A percentile compares a stretch with the other conserved stretches of the same genome.
Evolutionary conservation across 2,797 vertebrate genomes (phyloP).

Genomic region (Falco naumanni): DNA sequence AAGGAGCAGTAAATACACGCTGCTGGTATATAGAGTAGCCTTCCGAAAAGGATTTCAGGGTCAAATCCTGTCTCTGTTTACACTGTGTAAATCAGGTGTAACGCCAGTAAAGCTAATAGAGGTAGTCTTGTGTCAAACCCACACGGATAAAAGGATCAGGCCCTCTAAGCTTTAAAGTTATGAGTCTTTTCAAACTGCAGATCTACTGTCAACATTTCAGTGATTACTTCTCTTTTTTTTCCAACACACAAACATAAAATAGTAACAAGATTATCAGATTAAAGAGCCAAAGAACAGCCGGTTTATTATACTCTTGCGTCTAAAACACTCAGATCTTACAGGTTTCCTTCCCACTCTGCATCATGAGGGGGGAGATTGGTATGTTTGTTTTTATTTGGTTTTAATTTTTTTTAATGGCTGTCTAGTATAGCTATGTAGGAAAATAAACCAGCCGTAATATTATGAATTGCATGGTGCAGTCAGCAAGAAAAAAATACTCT

Average conservation of each 20-base stretch:
- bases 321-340: conserved; percentile 25
- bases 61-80: conserved; percentile 32
- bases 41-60: conserved; percentile 50
- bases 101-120: conserved; percentile 44
- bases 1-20: background rate
- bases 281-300: conserved; percentile 57
- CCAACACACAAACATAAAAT: conserved; percentile 59
- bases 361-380: background rate
- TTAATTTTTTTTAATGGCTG: background rate
- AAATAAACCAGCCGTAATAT: background rate
- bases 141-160: conserved; percentile 62
- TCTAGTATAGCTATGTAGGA: background rate
- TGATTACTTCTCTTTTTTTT: conserved; percentile 54
- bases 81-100: conserved; percentile 53
- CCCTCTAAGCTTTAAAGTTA: conserved; percentile 67
- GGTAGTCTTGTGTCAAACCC: conserved; percentile 40
- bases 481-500: background rate
- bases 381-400: background rate
- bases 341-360: background rate
- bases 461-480: background rate
- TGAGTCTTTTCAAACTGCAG: conserved; percentile 65
- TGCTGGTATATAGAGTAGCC: conserved; percentile 10
- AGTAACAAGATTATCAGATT: conserved; percentile 71
- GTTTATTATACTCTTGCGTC: conserved; percentile 40
- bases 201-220: conserved; percentile 47